These are phyloP conservation scores for Operophtera brumata DNA, from an alignment of 2,888 invertebrate genomes.

Conservation along the genomic window DNA sequence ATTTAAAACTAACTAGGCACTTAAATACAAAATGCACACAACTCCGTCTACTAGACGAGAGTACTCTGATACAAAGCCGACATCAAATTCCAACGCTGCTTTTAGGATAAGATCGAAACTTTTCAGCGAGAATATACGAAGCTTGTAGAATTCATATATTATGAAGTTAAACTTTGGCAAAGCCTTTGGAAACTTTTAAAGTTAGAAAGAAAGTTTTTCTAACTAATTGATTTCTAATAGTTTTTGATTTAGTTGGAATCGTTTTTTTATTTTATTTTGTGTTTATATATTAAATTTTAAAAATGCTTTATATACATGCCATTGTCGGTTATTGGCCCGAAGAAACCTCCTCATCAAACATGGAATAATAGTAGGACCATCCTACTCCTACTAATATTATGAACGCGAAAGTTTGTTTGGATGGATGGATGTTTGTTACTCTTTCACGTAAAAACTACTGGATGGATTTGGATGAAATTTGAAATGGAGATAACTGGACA, in stretches of 20 bases:
- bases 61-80: slow-evolving; percentile 11
- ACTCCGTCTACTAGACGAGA: neutral
- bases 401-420: too few species aligned
- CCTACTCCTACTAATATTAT: too few species aligned
- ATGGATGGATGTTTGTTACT: too few species aligned
- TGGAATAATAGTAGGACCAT: too few species aligned
- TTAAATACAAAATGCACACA: neutral
- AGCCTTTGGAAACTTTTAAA: neutral
- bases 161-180: slow-evolving; percentile 1
- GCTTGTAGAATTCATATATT: slow-evolving; percentile 29
- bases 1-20: slow-evolving; percentile 41
- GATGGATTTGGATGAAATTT: too few species aligned
- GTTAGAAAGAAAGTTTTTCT: neutral
- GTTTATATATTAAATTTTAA: too few species aligned
- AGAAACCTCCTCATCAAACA: too few species aligned
- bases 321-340: too few species aligned
- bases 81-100: slow-evolving; percentile 31
- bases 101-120: slow-evolving; percentile 39
- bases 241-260: neutral
- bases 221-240: neutral
- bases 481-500: too few species aligned
- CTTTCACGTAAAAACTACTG: too few species aligned
- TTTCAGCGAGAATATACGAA: slow-evolving; percentile 17
- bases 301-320: too few species aligned
- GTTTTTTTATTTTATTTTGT: neutral